Evolutionary conservation across 1,140 invertebrate species (phyloP).

Genomic region (Aphidius ervi): DNA sequence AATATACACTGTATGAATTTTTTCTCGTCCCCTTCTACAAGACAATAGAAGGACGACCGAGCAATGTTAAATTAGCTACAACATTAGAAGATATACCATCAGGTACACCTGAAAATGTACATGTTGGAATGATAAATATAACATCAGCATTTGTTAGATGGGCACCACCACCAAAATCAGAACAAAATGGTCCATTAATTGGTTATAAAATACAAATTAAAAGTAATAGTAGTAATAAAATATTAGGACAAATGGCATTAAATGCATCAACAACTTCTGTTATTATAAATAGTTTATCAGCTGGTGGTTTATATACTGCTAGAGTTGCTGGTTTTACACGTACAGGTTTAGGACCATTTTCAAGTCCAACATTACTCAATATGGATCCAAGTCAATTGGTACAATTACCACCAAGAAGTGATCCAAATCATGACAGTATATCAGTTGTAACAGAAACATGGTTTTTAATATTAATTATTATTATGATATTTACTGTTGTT

Average conservation of each 20-base stretch:
- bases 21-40: conserved; percentile 85
- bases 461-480: conserved; percentile 71
- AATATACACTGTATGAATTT: conserved; percentile 83
- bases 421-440: conserved; percentile 49
- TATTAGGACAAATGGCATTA: conserved; percentile 66
- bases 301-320: conserved; percentile 67
- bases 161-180: conserved; percentile 72
- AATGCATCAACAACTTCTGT: conserved; percentile 71
- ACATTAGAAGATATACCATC: conserved; percentile 70
- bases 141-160: conserved; percentile 75
- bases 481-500: conserved; percentile 63
- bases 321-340: conserved; percentile 70
- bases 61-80: conserved; percentile 66
- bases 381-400: conserved; percentile 60
- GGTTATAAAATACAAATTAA: conserved; percentile 77
- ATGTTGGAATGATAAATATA: conserved; percentile 78
- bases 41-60: conserved; percentile 77
- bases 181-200: conserved; percentile 76
- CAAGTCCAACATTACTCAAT: conserved; percentile 56
- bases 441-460: conserved; percentile 66
- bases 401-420: conserved; percentile 53
- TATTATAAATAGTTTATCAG: conserved; percentile 68
- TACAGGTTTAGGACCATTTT: conserved; percentile 67
- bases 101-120: conserved; percentile 76
- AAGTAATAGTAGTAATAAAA: conserved; percentile 59